Conservation (phyloP, 2,113 vertebrate species). For the Bubo bubo region DNA sequence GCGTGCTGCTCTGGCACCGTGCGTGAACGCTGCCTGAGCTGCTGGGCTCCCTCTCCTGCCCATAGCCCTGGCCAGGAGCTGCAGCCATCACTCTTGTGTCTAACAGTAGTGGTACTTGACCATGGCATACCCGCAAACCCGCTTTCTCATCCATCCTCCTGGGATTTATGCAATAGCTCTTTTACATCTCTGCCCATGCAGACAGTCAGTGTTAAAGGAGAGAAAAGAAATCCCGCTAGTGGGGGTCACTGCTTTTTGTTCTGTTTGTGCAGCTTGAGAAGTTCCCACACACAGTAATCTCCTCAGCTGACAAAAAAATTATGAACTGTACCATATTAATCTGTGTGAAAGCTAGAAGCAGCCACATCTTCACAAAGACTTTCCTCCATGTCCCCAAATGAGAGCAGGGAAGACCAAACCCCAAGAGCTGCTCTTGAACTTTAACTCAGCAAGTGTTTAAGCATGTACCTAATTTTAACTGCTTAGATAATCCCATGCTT, state of each 20-base stretch:
- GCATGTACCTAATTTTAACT: background rate
- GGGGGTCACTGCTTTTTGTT: background rate
- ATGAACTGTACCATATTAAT: background rate
- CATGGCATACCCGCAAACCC: background rate
- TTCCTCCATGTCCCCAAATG: background rate
- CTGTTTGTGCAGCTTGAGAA: background rate
- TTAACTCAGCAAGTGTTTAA: background rate
- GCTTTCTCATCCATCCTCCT: background rate
- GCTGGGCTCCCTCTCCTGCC: background rate
- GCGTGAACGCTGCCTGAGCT: background rate
- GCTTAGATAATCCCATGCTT: background rate
- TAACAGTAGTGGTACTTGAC: background rate
- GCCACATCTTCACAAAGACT: background rate
- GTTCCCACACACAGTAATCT: background rate
- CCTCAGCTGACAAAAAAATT: background rate
- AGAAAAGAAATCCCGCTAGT: background rate
- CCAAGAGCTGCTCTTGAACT: background rate
- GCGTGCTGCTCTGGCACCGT: background rate
- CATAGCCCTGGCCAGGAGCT: background rate
- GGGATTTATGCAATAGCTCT: background rate
- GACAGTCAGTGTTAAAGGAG: background rate
- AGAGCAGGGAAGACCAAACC: background rate
- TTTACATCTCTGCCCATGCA: background rate
- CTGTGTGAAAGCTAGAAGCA: background rate
- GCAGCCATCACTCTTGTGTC: background rate